phyloP scores from a whole-genome alignment of 2,888 invertebrate genomes.

The Habroteleia sp. region DNA sequence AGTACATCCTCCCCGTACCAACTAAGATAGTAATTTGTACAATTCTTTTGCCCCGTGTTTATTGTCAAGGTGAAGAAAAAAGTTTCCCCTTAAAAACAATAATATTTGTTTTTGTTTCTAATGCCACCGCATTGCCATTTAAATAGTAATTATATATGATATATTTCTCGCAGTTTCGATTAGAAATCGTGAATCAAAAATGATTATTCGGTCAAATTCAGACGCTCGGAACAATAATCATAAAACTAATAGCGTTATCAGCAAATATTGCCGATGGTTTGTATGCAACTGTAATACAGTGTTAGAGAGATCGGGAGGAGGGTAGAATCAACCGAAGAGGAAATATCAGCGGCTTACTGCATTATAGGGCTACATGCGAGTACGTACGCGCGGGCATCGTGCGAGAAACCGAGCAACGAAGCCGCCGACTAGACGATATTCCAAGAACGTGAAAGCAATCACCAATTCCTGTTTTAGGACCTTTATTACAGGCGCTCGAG shows the following conservation, averaged over 20 bases:
- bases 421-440: slow-evolving; percentile 57
- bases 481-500: slow-evolving; percentile 59
- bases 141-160: too few species aligned
- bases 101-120: too few species aligned
- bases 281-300: too few species aligned
- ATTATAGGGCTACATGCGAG: slow-evolving; percentile 25
- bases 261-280: slow-evolving; percentile 16
- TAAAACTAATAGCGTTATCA: slow-evolving; percentile 40
- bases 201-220: background rate
- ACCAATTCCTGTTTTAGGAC: slow-evolving; percentile 64
- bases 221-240: slow-evolving; percentile 7
- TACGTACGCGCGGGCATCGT: slow-evolving; percentile 6
- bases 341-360: slow-evolving; percentile 46
- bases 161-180: too few species aligned
- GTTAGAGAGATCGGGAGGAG: too few species aligned
- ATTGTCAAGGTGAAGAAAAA: too few species aligned
- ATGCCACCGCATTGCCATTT: too few species aligned
- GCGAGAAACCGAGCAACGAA: slow-evolving; percentile 34
- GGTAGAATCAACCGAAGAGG: slow-evolving; percentile 8
- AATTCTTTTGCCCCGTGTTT: too few species aligned
- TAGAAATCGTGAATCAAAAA: slow-evolving; percentile 18
- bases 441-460: slow-evolving; percentile 61
- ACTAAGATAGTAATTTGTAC: too few species aligned
- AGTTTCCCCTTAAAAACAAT: too few species aligned
- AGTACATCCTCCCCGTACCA: too few species aligned